A percentile compares a stretch with the other conserved stretches of the same genome.
Conservation (phyloP, 2,797 vertebrate species). For the Zalophus californianus region DNA sequence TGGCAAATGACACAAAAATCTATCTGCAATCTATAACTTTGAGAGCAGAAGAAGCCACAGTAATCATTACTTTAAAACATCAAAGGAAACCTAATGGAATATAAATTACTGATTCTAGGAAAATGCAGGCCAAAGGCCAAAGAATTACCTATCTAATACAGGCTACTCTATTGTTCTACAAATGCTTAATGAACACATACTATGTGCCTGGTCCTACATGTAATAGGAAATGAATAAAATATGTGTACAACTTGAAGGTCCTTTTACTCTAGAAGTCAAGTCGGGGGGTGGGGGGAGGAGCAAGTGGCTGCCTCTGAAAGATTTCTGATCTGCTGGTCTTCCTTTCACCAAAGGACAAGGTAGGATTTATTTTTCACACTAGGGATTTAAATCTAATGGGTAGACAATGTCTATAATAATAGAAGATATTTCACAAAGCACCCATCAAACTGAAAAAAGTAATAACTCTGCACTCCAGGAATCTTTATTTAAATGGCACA, state of each 20-base stretch:
- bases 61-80: constrained; percentile 73
- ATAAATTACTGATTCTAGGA: constrained; percentile 69
- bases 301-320: background rate
- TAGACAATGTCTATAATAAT: background rate
- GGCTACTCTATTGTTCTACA: constrained; percentile 26
- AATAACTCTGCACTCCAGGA: constrained; percentile 3
- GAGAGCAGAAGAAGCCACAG: constrained; percentile 45
- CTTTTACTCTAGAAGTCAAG: background rate
- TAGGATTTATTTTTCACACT: background rate
- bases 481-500: background rate
- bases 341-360: background rate
- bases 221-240: background rate
- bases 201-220: background rate
- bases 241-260: background rate
- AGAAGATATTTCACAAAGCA: constrained; percentile 33
- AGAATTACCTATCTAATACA: constrained; percentile 59
- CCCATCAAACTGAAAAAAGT: background rate
- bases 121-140: constrained; percentile 70
- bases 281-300: background rate
- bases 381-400: background rate
- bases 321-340: background rate
- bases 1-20: constrained; percentile 69
- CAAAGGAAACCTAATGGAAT: constrained; percentile 73
- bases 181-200: constrained; percentile 58
- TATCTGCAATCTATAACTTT: constrained; percentile 73